These are phyloP conservation scores for Ceratosolen solmsi DNA, from an alignment of 1,140 invertebrate species.

Conservation along the genomic window DNA sequence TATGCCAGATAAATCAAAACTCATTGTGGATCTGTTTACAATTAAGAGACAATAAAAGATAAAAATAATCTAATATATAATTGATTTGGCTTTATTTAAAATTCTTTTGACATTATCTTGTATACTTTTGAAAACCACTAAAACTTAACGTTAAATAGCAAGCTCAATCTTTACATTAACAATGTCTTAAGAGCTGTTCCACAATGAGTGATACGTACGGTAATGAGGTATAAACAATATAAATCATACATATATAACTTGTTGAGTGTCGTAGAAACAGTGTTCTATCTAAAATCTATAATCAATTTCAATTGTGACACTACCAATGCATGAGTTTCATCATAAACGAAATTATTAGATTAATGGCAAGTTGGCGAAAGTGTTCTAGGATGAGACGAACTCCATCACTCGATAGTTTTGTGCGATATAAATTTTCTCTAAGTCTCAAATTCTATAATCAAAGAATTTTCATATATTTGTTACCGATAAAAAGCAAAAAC, in stretches of 20 bases:
- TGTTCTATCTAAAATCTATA: constrained; percentile 23
- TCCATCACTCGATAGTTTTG: constrained; percentile 34
- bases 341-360: constrained; percentile 10
- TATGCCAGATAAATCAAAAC: constrained; percentile 30
- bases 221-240: constrained; percentile 33
- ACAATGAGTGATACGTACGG: constrained; percentile 39
- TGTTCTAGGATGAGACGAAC: constrained; percentile 25
- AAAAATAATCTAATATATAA: not conserved
- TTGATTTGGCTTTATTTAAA: not conserved
- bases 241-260: constrained; percentile 34
- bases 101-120: no score
- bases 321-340: constrained; percentile 12
- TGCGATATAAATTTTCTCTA: constrained; percentile 23
- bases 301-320: constrained; percentile 15
- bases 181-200: constrained; percentile 13
- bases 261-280: constrained; percentile 37
- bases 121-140: not conserved
- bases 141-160: not conserved
- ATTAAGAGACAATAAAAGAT: constrained; percentile 40
- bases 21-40: constrained; percentile 40
- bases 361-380: not conserved
- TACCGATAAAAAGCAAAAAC: constrained; percentile 23
- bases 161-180: not conserved
- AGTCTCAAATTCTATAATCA: constrained; percentile 20
- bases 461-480: constrained; percentile 39